These are phyloP conservation scores for Polylopha cassiicola DNA, from an alignment of 2,888 invertebrate species.

Conservation along the genomic window DNA sequence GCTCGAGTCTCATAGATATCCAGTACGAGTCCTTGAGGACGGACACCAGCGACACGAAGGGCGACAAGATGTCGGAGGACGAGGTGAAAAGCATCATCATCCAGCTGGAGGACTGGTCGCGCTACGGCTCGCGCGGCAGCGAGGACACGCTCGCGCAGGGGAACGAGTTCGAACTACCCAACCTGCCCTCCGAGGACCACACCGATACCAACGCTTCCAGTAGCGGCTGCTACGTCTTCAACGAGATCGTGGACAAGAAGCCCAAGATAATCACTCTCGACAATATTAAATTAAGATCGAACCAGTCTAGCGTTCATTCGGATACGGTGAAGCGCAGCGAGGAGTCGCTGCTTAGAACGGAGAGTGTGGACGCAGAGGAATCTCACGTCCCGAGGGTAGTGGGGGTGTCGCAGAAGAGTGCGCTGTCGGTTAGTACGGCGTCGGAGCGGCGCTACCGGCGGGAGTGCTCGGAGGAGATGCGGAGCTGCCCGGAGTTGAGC, in stretches of 20 bases:
- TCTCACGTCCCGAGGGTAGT: constrained; percentile 34
- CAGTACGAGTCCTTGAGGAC: constrained; percentile 58
- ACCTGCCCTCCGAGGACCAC: constrained; percentile 62
- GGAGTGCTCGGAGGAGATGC: constrained; percentile 29
- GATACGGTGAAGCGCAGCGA: constrained; percentile 36
- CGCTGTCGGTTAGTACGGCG: constrained; percentile 30
- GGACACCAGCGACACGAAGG: constrained; percentile 49
- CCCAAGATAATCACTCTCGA: constrained; percentile 69
- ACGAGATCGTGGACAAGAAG: constrained; percentile 70
- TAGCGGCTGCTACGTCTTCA: constrained; percentile 57
- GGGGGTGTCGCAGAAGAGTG: constrained; percentile 31
- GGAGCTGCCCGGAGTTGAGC: constrained; percentile 55
- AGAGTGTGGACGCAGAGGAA: constrained; percentile 46
- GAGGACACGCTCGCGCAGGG: constrained; percentile 68
- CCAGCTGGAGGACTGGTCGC: constrained; percentile 71
- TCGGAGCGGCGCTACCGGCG: constrained; percentile 25
- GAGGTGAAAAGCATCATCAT: constrained; percentile 69
- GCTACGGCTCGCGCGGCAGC: constrained; percentile 66
- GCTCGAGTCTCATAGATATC: constrained; percentile 64
- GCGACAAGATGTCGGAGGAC: constrained; percentile 56
- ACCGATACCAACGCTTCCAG: constrained; percentile 36
- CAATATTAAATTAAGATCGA: constrained; percentile 56
- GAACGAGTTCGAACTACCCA: constrained; percentile 66
- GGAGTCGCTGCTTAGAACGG: constrained; percentile 47
- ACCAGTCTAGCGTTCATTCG: constrained; percentile 46